Conservation (phyloP, 2,797 vertebrate species). For the Liasis olivaceus region DNA sequence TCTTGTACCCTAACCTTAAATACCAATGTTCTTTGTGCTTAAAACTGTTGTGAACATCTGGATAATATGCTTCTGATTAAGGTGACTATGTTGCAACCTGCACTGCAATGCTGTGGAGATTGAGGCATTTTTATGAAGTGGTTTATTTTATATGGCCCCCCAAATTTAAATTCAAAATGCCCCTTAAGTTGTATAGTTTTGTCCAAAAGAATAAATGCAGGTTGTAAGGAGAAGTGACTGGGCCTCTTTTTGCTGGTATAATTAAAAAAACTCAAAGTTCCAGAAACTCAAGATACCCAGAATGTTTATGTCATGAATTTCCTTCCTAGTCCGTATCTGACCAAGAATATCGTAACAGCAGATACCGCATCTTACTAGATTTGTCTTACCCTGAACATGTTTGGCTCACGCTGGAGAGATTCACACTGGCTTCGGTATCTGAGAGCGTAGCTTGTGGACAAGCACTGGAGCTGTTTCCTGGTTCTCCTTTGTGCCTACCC, state of each 20-base stretch:
- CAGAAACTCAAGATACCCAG: neutral
- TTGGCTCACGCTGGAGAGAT: neutral
- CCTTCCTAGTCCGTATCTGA: slow-evolving; percentile 8
- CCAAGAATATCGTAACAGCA: slow-evolving; percentile 24
- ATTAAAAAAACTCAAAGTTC: neutral
- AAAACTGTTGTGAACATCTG: neutral
- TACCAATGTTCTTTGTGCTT: neutral
- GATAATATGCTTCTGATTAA: neutral
- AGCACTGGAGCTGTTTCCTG: neutral
- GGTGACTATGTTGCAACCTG: neutral
- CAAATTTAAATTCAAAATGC: neutral
- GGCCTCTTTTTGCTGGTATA: neutral
- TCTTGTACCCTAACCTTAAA: neutral
- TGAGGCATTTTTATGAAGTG: neutral
- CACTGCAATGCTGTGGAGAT: neutral
- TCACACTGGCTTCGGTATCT: neutral
- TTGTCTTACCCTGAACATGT: slow-evolving; percentile 37
- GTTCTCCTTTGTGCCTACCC: neutral
- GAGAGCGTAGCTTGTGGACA: neutral
- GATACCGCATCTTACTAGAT: slow-evolving; percentile 9
- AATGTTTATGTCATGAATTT: neutral
- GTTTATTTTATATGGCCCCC: neutral
- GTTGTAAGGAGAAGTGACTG: neutral
- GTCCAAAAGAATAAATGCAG: neutral
- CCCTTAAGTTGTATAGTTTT: neutral